Evolutionary conservation across 2,797 vertebrate genomes (phyloP), one percentile per base, ranked within the genome.

Genomic region (Ispidina lecontei): DNA sequence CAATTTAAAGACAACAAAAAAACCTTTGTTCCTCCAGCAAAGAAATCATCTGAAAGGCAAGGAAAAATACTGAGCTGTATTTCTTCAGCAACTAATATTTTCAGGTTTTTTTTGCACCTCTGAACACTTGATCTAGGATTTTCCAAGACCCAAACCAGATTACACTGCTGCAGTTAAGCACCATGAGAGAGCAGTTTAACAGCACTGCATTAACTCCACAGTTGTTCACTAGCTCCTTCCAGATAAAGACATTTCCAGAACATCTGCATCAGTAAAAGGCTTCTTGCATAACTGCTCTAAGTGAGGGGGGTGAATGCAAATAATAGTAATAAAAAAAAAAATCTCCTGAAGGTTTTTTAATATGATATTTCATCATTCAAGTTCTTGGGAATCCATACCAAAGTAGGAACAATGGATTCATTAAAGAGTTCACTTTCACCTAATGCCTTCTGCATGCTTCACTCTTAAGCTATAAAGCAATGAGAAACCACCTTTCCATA

Each of bases 261-360:
- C 74, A 67, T 68, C 80, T 60, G 78, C 74, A 84, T 19, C 44
- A 79, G 28, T 69, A 84, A 88, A 47, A 94, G 33, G 43, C 35
- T 84, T 84, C 83, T 91, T 93, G 80, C 84, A 62, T 71, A 95
- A 90, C 73, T 83, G 59, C 74, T 70, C 9, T 21, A 39, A 62
- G 54, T 5, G 14, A 4, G 18, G 37, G 41, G 25, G 16, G 2
- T 5, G 9, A 39, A 15, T 49, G 26, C 25, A 49, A 49, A 49
- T 49, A 54, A 29, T 59, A 49, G 25, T 49, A 25, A 26, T 49
- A 49, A 26, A 49, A 49, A 47, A 47, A 51, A 26, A 51, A 14
- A 26, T n/a, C 47, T 93, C 67, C 89, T 72, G 91, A 91, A 96
- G 60, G 63, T 60, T 94, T 91, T 93, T 81, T 86, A 91, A 88